phyloP scores from a whole-genome alignment of 2,113 vertebrate genomes.

The Cryptotis parvus region DNA sequence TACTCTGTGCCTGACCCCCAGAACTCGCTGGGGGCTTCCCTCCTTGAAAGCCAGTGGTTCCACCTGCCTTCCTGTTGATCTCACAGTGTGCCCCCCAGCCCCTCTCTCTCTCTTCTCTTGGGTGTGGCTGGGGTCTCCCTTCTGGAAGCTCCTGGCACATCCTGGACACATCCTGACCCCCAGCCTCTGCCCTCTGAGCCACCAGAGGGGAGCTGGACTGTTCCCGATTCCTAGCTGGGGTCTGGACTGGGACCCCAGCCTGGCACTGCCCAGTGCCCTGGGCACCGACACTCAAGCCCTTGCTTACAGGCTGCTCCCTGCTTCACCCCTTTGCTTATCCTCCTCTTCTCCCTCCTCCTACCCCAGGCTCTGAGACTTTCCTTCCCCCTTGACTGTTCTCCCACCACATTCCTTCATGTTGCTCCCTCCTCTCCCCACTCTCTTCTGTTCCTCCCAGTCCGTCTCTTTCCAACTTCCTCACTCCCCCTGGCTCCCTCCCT shows the following conservation, averaged over 20 bases:
- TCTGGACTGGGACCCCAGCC: background rate
- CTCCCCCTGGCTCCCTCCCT: background rate
- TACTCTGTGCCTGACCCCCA: background rate
- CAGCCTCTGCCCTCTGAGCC: background rate
- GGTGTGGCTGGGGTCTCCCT: background rate
- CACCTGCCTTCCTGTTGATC: background rate
- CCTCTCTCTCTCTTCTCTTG: background rate
- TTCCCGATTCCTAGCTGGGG: background rate
- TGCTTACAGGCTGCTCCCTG: too few species aligned
- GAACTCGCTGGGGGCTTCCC: background rate
- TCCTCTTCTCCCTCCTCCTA: too few species aligned
- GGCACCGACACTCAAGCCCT: too few species aligned
- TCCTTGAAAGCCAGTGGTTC: background rate
- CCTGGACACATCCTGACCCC: too few species aligned
- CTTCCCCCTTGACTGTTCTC: too few species aligned
- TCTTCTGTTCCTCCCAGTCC: too few species aligned
- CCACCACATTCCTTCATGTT: too few species aligned
- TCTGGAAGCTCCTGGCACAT: background rate
- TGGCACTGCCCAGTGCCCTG: too few species aligned
- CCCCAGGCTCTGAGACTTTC: too few species aligned
- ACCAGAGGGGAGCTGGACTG: background rate
- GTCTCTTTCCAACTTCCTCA: background rate
- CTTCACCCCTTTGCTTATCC: too few species aligned
- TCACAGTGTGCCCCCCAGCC: background rate
- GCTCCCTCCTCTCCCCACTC: background rate